phyloP scores from a whole-genome alignment of 2,888 invertebrate genomes.

The Meloe dianella region DNA sequence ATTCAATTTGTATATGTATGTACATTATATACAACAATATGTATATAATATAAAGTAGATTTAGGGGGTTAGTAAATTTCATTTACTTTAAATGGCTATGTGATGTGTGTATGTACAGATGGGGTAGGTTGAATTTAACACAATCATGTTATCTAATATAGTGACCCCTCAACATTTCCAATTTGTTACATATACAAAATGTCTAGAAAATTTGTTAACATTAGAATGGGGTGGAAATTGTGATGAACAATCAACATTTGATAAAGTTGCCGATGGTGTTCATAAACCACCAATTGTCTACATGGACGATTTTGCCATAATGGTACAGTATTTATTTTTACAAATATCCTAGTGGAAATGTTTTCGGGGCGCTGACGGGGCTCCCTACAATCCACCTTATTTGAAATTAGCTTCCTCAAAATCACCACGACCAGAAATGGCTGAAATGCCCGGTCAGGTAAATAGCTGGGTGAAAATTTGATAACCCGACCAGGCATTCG shows the following conservation, averaged over 20 bases:
- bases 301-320: no score
- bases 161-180: slow-evolving; percentile 20
- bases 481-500: no score
- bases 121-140: slow-evolving; percentile 6
- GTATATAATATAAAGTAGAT: background rate
- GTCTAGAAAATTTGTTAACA: slow-evolving; percentile 3
- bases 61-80: slow-evolving; percentile 3
- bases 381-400: no score
- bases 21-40: background rate
- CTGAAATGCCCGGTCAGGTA: no score
- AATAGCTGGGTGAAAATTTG: no score
- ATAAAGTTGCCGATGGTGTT: background rate
- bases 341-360: no score
- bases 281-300: background rate
- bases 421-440: no score
- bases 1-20: background rate
- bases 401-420: no score
- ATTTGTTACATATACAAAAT: slow-evolving; percentile 28
- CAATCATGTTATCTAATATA: slow-evolving; percentile 13
- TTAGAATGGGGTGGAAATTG: background rate
- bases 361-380: no score
- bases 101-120: background rate
- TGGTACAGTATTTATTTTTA: no score
- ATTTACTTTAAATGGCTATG: slow-evolving; percentile 6
- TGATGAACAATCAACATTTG: background rate